Base-by-base conservation (phyloP, 1,140 invertebrate species). In the Cecropterus lyciades region DNA sequence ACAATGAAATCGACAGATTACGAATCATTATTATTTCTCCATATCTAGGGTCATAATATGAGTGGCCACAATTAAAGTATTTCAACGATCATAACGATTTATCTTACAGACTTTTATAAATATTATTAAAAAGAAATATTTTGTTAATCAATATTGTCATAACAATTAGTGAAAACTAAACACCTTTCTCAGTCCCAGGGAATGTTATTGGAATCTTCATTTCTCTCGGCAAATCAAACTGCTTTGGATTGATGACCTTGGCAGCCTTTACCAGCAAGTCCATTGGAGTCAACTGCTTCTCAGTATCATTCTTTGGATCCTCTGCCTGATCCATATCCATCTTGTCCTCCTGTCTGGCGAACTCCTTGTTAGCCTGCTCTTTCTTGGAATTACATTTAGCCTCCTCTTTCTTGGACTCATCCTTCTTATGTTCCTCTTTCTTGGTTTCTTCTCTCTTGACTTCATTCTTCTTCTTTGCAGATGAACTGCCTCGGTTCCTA, bases 191-290 rank as follows among this genome's bases (percentile, higher is more conserved):
- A 46, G 94, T 95, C 67, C 97, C 97, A 62, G 97, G 97, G 82
- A 98, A 96, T 53, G 95, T 93, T 49, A 95, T 95, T 64, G 96
- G 95, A 66, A 97, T 93, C 63, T 94, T 94, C 82, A 98, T 94
- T 75, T 98, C 96, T 65, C 94, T 93, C 0, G 97, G 97, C 64
- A 98, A 86, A 79, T 97, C 95, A 92, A 98, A 98, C 89, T 98
- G 97, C 73, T 94, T 95, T 4, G 98, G 97, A 93, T 98, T 99
- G 84, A 97, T 94, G 59, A 96, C 87, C 66, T 95, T 95, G 0
- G 97, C 97, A 11, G 96, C 97, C 77, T 96, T 93, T 43, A 97
- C 95, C 9, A 99, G 86, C 14, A 96, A 93, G 71, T 96, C 95
- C 76, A 98, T 92, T 0, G 95, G 94, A 43, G 93, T 92, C 1